Evolutionary conservation across 1,140 invertebrate genomes (phyloP), one percentile per base, ranked within the genome.

Genomic region (Brachionus asplanchnoidis): DNA sequence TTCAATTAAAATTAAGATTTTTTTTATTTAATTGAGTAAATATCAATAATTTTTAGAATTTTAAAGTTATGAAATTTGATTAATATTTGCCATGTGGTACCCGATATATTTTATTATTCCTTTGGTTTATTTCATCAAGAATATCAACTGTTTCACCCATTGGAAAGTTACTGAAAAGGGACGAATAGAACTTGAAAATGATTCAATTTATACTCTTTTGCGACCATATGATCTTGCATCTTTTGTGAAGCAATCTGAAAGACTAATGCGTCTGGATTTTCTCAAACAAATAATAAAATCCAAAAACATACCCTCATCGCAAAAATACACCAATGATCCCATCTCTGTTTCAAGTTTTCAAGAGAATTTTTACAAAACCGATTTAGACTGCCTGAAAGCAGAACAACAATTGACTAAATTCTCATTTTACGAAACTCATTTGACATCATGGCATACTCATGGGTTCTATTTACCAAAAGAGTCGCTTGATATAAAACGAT

Each of bases 341-440:
- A 11, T 26, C 12, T 77, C 73, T 14, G 73, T 50, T 26, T 50
- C 40, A 50, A 50, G 23, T 23, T 77, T 26, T 82, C 79, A 82
- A 36, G 79, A 82, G 42, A 46, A 60, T 65, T 82, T 82, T 65
- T 82, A 82, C 53, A 65, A 60, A 42, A 82, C 53, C 3, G 79
- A 82, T 26, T 40, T 32, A n/a, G 79, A 82, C 26, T 82, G 79
- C 26, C 20, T 36, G 3, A 82, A 82, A 20, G 79, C 79, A 14
- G 56, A 32, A 20, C 50, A 82, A 44, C 32, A 82, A 82, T 65
- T 82, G n/a, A 82, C 65, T 6, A 82, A 82, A 82, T 82, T 82
- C 17, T 82, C 79, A 4, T 82, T 82, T 68, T 82, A 82, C 53
- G 79, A 82, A 42, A 82, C 65, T 44, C 53, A 82, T 60, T 14